Conservation (phyloP, 1,140 invertebrate genomes). For the Popillia japonica region DNA sequence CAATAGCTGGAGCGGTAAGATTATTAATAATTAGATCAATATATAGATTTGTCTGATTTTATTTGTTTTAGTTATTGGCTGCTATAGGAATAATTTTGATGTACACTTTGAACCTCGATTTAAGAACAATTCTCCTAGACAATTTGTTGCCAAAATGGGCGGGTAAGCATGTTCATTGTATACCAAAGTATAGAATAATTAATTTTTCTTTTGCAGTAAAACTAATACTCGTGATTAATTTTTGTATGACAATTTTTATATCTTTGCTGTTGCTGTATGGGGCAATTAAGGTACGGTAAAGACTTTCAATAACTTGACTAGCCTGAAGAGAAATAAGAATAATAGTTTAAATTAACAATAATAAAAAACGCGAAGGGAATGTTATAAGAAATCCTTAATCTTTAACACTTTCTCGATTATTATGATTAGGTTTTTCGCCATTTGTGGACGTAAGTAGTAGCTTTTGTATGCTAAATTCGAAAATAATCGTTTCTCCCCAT, state of each 20-base stretch:
- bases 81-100: conserved; percentile 67
- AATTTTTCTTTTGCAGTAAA: conserved; percentile 66
- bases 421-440: too few relatives aligned
- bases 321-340: too few relatives aligned
- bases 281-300: conserved; percentile 68
- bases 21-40: conserved; percentile 60
- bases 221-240: conserved; percentile 80
- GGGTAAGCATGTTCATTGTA: conserved; percentile 49
- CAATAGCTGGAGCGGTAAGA: conserved; percentile 71
- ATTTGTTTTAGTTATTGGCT: conserved; percentile 65
- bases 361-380: too few relatives aligned
- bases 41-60: conserved; percentile 61
- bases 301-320: too few relatives aligned
- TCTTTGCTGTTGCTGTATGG: conserved; percentile 78
- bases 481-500: too few relatives aligned
- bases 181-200: background rate
- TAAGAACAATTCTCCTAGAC: conserved; percentile 76
- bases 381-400: too few relatives aligned
- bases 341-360: too few relatives aligned
- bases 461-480: too few relatives aligned
- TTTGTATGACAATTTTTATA: conserved; percentile 83
- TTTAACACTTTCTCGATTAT: too few relatives aligned
- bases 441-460: too few relatives aligned
- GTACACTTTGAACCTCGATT: conserved; percentile 67
- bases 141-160: conserved; percentile 65